Evolutionary conservation across 2,797 vertebrate species (phyloP).

Genomic region (Anolis apletophallus): DNA sequence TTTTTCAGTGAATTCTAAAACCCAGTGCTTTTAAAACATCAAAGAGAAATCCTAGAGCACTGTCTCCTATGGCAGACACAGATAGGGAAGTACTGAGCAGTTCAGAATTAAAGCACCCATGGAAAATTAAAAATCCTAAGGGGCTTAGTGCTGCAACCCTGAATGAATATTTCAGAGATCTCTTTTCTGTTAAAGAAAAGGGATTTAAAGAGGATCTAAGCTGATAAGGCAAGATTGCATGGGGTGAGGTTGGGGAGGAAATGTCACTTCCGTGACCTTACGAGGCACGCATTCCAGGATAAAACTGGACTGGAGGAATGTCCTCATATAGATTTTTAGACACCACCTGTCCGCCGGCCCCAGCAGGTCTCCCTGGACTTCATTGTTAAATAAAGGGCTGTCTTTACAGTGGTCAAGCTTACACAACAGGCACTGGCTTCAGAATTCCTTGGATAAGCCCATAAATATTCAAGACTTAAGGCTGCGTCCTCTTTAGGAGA

Average conservation of each 20-base stretch:
- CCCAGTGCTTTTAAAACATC: not conserved
- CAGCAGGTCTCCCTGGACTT: not conserved
- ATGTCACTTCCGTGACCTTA: constrained; percentile 5
- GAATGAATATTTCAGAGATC: not conserved
- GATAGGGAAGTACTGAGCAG: not conserved
- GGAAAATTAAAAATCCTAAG: constrained; percentile 16
- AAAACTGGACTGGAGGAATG: not conserved
- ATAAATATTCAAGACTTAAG: not conserved
- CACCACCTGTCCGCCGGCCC: not conserved
- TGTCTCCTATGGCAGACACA: constrained; percentile 29
- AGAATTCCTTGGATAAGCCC: not conserved
- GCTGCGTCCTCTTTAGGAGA: not conserved
- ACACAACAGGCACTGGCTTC: constrained; percentile 52
- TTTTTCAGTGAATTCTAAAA: not conserved
- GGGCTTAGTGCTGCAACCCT: constrained; percentile 16
- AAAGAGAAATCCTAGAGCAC: constrained; percentile 30
- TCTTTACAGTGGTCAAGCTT: not conserved
- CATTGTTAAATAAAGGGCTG: not conserved
- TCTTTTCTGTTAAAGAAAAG: not conserved
- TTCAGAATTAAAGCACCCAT: constrained; percentile 31
- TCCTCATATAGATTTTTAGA: constrained; percentile 1
- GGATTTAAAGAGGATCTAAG: constrained; percentile 15
- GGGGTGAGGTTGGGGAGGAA: not conserved
- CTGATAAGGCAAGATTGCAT: not conserved
- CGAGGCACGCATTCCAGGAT: not conserved